Evolutionary conservation across 2,113 vertebrate genomes (phyloP).

Genomic region (Petaurus breviceps): DNA sequence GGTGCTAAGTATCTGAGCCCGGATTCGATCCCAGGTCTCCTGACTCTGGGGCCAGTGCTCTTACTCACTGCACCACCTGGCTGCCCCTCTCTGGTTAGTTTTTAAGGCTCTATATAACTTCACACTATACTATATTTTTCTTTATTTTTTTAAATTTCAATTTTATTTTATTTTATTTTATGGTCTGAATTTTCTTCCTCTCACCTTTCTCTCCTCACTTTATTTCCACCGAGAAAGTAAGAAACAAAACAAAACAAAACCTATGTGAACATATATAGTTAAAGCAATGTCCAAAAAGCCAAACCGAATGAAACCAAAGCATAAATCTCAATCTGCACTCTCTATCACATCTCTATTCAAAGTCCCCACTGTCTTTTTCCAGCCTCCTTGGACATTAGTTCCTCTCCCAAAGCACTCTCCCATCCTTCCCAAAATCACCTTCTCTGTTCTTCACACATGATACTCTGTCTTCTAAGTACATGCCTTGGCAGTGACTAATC

Average conservation of each 20-base stretch:
- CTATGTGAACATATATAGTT: neutral
- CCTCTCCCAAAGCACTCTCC: neutral
- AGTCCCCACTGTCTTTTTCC: neutral
- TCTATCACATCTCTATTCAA: neutral
- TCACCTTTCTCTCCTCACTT: neutral
- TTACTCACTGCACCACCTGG: too few relatives aligned
- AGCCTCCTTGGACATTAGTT: neutral
- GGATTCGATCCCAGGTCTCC: too few relatives aligned
- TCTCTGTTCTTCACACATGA: neutral
- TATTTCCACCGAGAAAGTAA: neutral
- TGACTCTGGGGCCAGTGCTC: too few relatives aligned
- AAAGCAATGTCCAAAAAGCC: neutral
- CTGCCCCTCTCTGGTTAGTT: too few relatives aligned
- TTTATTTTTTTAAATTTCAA: neutral
- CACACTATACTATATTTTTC: neutral
- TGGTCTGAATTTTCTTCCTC: neutral
- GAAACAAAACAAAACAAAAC: neutral
- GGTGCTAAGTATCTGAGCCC: too few relatives aligned
- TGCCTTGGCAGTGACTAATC: neutral
- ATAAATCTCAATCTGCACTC: neutral
- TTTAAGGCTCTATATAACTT: neutral
- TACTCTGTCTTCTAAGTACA: neutral
- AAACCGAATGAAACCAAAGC: neutral
- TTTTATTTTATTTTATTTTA: neutral
- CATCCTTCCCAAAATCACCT: neutral